phyloP scores from a whole-genome alignment of 2,797 vertebrate species.

The Perdix hodgsoniae region DNA sequence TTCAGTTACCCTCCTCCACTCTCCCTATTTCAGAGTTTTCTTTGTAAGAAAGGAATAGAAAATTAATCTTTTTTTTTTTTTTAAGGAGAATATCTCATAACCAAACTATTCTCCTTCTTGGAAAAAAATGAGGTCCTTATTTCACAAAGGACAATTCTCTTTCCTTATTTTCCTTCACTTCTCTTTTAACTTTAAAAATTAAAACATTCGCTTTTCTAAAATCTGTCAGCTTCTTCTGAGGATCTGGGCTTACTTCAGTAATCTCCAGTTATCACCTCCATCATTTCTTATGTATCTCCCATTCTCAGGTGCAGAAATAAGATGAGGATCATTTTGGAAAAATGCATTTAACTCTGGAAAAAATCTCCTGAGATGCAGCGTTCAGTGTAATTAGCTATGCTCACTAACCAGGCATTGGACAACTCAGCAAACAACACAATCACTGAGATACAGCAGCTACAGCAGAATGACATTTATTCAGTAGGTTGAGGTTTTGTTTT shows the following conservation, averaged over 20 bases:
- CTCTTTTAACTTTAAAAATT: background rate
- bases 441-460: background rate
- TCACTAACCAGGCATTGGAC: background rate
- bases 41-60: background rate
- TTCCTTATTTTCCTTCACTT: background rate
- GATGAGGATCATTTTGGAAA: background rate
- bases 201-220: background rate
- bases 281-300: background rate
- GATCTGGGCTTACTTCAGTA: background rate
- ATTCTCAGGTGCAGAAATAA: background rate
- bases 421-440: background rate
- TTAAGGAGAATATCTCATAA: background rate
- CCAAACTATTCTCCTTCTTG: background rate
- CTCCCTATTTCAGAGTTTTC: background rate
- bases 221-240: background rate
- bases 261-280: background rate
- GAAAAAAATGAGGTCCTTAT: background rate
- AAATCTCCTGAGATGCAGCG: background rate
- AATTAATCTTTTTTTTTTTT: background rate
- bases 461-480: background rate
- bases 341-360: background rate
- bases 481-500: background rate
- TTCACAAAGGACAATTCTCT: background rate
- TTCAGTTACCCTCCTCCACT: background rate
- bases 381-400: background rate